Conservation (phyloP, 2,113 vertebrate genomes). For the Regulus satrapa region DNA sequence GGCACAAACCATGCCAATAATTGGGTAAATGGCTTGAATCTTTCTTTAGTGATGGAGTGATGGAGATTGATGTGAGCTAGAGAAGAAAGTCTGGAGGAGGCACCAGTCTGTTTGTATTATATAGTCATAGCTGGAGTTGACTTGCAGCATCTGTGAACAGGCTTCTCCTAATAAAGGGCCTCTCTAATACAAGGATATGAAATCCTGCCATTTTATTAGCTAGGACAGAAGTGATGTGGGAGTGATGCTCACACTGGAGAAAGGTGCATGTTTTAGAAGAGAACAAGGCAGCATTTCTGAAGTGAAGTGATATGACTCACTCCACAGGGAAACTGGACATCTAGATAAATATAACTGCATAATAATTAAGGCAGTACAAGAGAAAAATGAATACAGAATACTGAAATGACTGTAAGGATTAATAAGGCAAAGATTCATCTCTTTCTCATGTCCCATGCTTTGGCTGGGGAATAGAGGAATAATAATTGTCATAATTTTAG, state of each 20-base stretch:
- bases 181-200: neutral
- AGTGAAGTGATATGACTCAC: neutral
- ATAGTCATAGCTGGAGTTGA: slow-evolving; percentile 16
- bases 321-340: neutral
- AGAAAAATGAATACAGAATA: neutral
- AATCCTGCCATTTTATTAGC: neutral
- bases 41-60: neutral
- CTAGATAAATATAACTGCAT: neutral
- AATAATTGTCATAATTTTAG: neutral
- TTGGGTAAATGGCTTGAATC: neutral
- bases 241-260: neutral
- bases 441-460: neutral
- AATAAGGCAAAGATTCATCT: neutral
- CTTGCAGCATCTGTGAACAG: slow-evolving; percentile 38
- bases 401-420: neutral
- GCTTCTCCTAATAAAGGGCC: neutral
- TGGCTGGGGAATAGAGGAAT: neutral
- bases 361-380: neutral
- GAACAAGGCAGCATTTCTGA: neutral
- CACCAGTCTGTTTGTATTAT: slow-evolving; percentile 25
- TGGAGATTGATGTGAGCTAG: neutral
- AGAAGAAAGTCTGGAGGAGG: slow-evolving; percentile 26
- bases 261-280: neutral
- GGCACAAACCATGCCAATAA: neutral
- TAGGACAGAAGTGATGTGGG: neutral